Evolutionary conservation across 2,113 vertebrate species (phyloP), one percentile per base, ranked within the genome.

Genomic region (Pyrgilauda ruficollis): DNA sequence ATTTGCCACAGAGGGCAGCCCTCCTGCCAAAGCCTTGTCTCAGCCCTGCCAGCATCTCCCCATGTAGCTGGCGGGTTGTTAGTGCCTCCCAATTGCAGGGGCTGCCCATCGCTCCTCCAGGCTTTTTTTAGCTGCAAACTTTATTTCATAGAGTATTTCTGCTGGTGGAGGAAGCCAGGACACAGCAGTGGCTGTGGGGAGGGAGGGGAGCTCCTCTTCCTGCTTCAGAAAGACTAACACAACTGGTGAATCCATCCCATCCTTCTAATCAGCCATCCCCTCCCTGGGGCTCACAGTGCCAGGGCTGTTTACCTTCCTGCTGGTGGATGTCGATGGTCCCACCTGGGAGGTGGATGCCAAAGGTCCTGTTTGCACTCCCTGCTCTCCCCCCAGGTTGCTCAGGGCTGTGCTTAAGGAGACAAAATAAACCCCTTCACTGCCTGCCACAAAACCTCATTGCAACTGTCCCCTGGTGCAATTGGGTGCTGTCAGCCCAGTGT

Each of bases 51-150:
- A 56, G 35, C 13, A n/a, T 83, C 2, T 1, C 66, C 28, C 21
- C 1, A 1, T n/a, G 9, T 24, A 3, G 5, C 50, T 46, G 37
- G 27, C 0, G 0, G 61, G 28, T 44, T 17, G 17, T n/a, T 0
- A 2, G 11, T 20, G 44, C 58, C 39, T 46, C 59, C 39, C 50
- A 37, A 7, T 23, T 76, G 61, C 2, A 3, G 56, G 55, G 69
- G 53, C 61, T 87, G 78, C 90, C 68, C 5, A 1, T 58, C 0
- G 13, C 67, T 90, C 46, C 37, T 87, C 69, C 0, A 1, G 47
- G 50, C 24, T 79, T 79, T 76, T 85, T 90, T 88, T 69, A 86
- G 79, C 76, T 6, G 2, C 47, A 50, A 3, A 81, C 43, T 67
- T 89, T 23, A 69, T 61, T 85, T 74, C 56, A 83, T 30, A 50